Conservation (phyloP, 2,888 invertebrate species). For the Dromius quadrimaculatus region DNA sequence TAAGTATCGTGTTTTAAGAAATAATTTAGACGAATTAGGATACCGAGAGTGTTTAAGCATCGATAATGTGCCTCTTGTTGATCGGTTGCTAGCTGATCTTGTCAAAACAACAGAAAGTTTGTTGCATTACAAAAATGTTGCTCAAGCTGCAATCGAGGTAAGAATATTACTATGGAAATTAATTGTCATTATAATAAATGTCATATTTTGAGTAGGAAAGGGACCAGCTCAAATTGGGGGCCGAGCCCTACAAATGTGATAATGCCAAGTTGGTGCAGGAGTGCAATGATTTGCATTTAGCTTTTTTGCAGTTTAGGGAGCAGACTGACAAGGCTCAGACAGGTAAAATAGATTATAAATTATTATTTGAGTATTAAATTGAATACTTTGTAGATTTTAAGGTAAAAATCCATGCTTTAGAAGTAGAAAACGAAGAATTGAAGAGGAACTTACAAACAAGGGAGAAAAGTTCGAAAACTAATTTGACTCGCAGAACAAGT, state of each 20-base stretch:
- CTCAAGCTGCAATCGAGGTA: conserved; percentile 77
- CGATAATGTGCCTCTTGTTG: conserved; percentile 84
- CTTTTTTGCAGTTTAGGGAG: conserved; percentile 76
- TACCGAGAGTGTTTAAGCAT: conserved; percentile 81
- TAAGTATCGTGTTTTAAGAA: conserved; percentile 66
- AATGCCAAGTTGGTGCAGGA: conserved; percentile 82
- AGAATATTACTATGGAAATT: conserved; percentile 34
- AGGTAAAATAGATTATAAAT: conserved; percentile 67
- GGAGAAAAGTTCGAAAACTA: conserved; percentile 35
- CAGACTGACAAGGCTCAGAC: conserved; percentile 72
- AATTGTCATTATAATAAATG: conserved; percentile 6
- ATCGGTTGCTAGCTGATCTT: conserved; percentile 84
- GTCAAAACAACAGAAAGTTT: conserved; percentile 89
- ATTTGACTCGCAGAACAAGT: conserved; percentile 37
- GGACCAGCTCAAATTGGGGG: conserved; percentile 76
- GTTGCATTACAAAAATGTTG: conserved; percentile 84
- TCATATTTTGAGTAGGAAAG: conserved; percentile 70
- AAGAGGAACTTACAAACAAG: conserved; percentile 70
- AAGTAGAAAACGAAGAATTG: conserved; percentile 73
- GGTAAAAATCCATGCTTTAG: conserved; percentile 68
- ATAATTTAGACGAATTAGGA: conserved; percentile 85
- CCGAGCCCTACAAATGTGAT: conserved; percentile 85
- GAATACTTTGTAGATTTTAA: conserved; percentile 66
- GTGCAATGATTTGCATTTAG: conserved; percentile 79
- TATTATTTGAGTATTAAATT: conserved; percentile 15